A percentile compares a stretch with the other conserved stretches of the same genome.
phyloP scores from a whole-genome alignment of 35 echinoderm and acorn worm species.

The Patiria miniata region DNA sequence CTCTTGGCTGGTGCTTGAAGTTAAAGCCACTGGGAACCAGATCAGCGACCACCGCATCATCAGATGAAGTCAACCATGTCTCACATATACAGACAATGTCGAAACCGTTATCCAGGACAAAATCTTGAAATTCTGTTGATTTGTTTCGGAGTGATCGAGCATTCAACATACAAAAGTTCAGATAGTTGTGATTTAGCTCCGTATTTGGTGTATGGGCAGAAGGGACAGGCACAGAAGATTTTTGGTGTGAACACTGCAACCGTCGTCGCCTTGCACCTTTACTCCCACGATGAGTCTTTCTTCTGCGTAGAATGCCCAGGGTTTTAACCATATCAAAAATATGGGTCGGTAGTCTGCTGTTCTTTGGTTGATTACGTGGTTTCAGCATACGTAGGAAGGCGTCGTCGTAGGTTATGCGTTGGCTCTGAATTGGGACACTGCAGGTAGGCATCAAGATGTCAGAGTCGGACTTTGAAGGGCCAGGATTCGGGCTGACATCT shows the following conservation, averaged over 20 bases:
- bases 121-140: too few relatives aligned
- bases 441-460: too few relatives aligned
- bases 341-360: too few relatives aligned
- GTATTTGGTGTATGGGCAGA: background rate
- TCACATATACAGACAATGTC: constrained; percentile 28
- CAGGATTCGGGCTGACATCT: background rate
- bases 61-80: constrained; percentile 28
- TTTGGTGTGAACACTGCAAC: background rate
- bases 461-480: background rate
- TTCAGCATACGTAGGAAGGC: too few relatives aligned
- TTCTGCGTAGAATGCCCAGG: background rate
- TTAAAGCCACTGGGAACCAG: background rate
- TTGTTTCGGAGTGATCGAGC: too few relatives aligned
- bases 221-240: background rate
- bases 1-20: background rate
- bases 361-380: too few relatives aligned
- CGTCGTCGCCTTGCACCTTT: background rate
- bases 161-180: background rate
- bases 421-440: too few relatives aligned
- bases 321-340: too few relatives aligned
- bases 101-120: constrained; percentile 31
- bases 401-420: too few relatives aligned
- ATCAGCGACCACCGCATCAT: constrained; percentile 23
- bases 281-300: background rate
- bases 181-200: background rate